These are phyloP conservation scores for Chaitophorus viminalis DNA, from an alignment of 2,888 invertebrate genomes.

Conservation along the genomic window DNA sequence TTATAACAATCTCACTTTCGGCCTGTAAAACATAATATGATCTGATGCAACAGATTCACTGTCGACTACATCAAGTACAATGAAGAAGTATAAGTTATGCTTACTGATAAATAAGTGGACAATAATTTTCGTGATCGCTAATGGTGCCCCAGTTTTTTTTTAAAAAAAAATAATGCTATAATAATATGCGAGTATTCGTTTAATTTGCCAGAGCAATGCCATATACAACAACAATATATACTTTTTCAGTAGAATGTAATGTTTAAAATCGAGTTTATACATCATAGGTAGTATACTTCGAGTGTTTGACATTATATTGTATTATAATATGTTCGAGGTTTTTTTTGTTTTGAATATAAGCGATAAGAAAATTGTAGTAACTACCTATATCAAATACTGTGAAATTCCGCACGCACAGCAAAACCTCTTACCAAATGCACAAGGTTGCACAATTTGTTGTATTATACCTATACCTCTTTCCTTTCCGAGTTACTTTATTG, in stretches of 20 bases:
- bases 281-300: neutral
- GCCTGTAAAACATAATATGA: conserved; percentile 8
- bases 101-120: conserved; percentile 4
- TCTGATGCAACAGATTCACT: conserved; percentile 43
- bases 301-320: neutral
- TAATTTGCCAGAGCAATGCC: conserved; percentile 1
- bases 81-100: conserved; percentile 18
- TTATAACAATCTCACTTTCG: conserved; percentile 58
- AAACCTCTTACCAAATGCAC: neutral
- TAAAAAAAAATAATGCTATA: neutral
- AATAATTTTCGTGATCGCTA: neutral
- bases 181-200: neutral
- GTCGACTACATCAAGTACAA: conserved; percentile 2
- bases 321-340: conserved; percentile 22
- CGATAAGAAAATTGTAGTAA: neutral
- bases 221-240: neutral
- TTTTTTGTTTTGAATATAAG: conserved; percentile 12
- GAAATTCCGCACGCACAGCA: conserved; percentile 21
- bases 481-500: neutral
- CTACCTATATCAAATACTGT: neutral
- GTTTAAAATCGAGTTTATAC: conserved; percentile 28
- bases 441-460: conserved; percentile 11
- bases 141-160: neutral
- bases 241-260: conserved; percentile 3
- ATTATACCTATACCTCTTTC: neutral